Evolutionary conservation across 2,797 vertebrate genomes (phyloP).

Genomic region (Karalla daura): DNA sequence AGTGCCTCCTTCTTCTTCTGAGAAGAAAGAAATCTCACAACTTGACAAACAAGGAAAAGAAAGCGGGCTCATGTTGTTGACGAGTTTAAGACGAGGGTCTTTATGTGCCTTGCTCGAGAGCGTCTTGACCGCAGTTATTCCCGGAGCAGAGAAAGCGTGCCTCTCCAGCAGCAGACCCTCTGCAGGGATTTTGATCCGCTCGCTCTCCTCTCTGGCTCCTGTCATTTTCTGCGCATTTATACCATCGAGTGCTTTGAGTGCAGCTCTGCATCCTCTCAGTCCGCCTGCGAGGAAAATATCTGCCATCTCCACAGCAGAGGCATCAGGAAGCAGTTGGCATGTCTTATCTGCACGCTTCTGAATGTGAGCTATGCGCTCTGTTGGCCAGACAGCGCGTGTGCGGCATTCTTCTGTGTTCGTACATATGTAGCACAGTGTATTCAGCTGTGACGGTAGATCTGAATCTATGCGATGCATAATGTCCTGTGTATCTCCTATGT

Average conservation of each 20-base stretch:
- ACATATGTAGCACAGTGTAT: constrained; percentile 10
- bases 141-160: not conserved
- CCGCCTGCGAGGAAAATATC: constrained; percentile 6
- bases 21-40: no score
- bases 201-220: not conserved
- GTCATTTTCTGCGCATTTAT: not conserved
- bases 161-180: not conserved
- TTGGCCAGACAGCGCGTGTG: not conserved
- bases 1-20: no score
- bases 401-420: constrained; percentile 6
- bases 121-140: not conserved
- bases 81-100: not conserved
- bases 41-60: not conserved
- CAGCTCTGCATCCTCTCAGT: constrained; percentile 5
- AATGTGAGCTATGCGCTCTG: not conserved
- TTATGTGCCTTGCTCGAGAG: constrained; percentile 3
- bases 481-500: not conserved
- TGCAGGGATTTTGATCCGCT: not conserved
- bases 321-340: constrained; percentile 7
- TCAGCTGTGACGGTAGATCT: constrained; percentile 14
- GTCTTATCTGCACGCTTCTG: constrained; percentile 27
- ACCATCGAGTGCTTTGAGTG: not conserved
- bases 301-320: constrained; percentile 18
- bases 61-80: not conserved
- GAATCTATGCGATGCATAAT: constrained; percentile 2